Base-by-base conservation (phyloP, 2,888 invertebrate species). In the Cheilosia vulpina region DNA sequence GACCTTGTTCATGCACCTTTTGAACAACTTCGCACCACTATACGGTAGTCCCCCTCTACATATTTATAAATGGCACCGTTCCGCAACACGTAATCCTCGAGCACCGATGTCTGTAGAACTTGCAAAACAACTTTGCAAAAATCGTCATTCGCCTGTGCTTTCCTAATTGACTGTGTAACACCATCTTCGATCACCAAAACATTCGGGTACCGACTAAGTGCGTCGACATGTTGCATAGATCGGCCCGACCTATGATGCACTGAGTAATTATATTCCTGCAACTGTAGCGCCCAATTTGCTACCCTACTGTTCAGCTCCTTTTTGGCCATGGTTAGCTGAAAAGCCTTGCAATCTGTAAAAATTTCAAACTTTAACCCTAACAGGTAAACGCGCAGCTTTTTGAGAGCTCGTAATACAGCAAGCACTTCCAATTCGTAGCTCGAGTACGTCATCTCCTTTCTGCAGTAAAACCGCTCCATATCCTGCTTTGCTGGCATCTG, bases 381-480 rank as follows among this genome's bases (percentile, higher is more conserved):
- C 2, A 34, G 34, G 57, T 89, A 90, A 2, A 87, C 71, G 13
- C 89, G 63, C 38, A 90, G 88, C 34, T 87, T 87, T 38, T 88
- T 87, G 2, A 90, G 68, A 0, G 89, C 88, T 81, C 89, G 88
- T 4, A 38, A 82, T 0, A 90, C 53, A 1, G 9, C 34, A 3
- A 34, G 34, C 2, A 34, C 34, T 2, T 34, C 34, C 11, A 34
- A 34, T 7, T 34, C 34, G 3, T 34, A 34, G 3, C 34, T 34
- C 3, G 34, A 34, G 34, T 34, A 34, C 34, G 34, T 34, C 34
- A 0, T 11, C 34, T 2, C 34, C 34, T 50, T 81, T 76, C 66
- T 88, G 88, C 41, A 90, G 31, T 9, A 89, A 52, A 11, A 89
- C 88, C 1, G 87, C 88, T 7, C 88, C 90, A 45, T 88, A 71